These are phyloP conservation scores for Rhabdophis nuchalis DNA, from an alignment of 2,797 vertebrate species.

Conservation along the genomic window DNA sequence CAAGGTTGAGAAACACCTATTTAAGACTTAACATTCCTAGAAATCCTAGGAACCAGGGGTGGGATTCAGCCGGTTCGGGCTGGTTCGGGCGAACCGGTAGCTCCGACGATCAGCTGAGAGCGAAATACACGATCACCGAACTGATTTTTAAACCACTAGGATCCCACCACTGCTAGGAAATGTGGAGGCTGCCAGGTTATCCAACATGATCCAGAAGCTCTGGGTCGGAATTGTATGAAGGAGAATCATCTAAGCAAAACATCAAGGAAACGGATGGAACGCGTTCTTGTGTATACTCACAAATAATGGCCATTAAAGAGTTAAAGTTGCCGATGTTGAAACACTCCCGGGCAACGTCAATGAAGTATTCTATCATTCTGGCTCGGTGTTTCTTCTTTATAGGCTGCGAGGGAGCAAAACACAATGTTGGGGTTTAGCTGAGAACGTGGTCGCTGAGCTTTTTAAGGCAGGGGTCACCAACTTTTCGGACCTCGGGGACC, in stretches of 20 bases:
- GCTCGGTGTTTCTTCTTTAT: conserved; percentile 92
- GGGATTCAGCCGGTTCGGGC: no score
- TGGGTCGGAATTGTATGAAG: neutral
- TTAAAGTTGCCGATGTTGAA: conserved; percentile 98
- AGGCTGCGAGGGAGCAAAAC: conserved; percentile 68
- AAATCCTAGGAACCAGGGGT: neutral
- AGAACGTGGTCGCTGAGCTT: neutral
- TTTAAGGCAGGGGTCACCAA: neutral
- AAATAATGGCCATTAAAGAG: conserved; percentile 95
- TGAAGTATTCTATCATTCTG: conserved; percentile 91
- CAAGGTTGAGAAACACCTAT: neutral
- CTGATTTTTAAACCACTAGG: no score
- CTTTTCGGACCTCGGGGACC: no score
- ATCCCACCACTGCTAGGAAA: neutral
- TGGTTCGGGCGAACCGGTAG: no score
- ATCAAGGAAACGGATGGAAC: neutral
- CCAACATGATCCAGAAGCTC: neutral
- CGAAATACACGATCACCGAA: no score
- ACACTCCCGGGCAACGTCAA: conserved; percentile 90
- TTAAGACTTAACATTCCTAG: neutral
- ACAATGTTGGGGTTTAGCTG: neutral
- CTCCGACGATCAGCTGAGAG: no score
- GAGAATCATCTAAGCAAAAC: neutral
- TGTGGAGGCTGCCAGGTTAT: neutral
- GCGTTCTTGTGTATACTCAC: conserved; percentile 74